phyloP scores from a whole-genome alignment of 2,797 vertebrate genomes.

The Erpetoichthys calabaricus region DNA sequence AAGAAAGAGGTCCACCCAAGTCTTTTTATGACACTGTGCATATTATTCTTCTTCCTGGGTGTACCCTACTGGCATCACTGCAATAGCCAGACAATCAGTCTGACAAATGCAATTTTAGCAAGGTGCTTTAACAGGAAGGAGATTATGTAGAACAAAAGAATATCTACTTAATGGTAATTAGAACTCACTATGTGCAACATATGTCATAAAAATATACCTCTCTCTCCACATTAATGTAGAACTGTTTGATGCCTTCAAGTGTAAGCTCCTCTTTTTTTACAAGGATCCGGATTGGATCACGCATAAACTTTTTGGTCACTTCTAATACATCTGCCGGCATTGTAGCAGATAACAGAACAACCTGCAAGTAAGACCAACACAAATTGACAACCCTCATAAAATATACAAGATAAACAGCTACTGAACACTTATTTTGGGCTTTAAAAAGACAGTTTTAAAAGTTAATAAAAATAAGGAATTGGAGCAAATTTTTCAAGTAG shows the following conservation, averaged over 20 bases:
- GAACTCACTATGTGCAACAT: not conserved
- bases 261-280: conserved; percentile 98
- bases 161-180: too few relatives aligned
- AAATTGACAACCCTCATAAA: not conserved
- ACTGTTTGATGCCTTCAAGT: conserved; percentile 97
- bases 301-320: conserved; percentile 97
- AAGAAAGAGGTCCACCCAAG: conserved; percentile 62
- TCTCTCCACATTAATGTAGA: conserved; percentile 95
- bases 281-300: conserved; percentile 90
- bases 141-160: too few relatives aligned
- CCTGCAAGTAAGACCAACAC: conserved; percentile 38
- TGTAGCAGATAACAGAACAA: conserved; percentile 90
- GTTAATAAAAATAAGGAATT: too few relatives aligned
- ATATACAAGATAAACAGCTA: not conserved
- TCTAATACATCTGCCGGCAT: conserved; percentile 97
- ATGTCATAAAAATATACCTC: conserved; percentile 50
- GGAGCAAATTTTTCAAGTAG: too few relatives aligned
- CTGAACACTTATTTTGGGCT: not conserved
- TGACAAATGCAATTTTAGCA: conserved; percentile 47
- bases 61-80: conserved; percentile 56
- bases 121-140: conserved; percentile 72
- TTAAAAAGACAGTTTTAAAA: too few relatives aligned
- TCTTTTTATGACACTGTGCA: conserved; percentile 37
- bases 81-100: conserved; percentile 34
- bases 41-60: conserved; percentile 48